A percentile compares a stretch with the other conserved stretches of the same genome.
Evolutionary conservation across 2,888 invertebrate species (phyloP).

Genomic region (Zygothrica quintamaculata): DNA sequence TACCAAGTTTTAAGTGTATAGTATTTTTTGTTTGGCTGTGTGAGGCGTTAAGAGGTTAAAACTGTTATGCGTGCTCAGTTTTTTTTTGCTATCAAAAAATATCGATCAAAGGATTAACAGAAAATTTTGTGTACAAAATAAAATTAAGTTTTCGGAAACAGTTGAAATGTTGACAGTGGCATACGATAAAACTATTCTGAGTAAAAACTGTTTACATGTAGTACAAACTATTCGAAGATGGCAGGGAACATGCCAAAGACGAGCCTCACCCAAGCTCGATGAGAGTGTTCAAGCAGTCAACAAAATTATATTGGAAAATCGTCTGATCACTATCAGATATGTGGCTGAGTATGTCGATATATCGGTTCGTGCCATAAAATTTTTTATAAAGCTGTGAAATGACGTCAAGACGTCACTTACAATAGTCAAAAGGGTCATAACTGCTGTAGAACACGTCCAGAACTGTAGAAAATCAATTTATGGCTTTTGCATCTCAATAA

Average conservation of each 20-base stretch:
- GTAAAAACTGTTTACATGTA: conserved; percentile 7
- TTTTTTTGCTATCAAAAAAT: not conserved
- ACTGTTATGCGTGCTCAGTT: too few species aligned
- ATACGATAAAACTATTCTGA: conserved; percentile 6
- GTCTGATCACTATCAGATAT: conserved; percentile 23
- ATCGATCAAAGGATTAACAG: conserved; percentile 4
- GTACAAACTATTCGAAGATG: conserved; percentile 6
- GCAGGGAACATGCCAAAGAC: conserved; percentile 3
- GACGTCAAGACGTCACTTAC: too few species aligned
- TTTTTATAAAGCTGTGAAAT: conserved; percentile 16
- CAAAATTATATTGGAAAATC: conserved; percentile 25
- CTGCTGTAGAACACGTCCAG: conserved; percentile 14
- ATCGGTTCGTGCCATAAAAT: conserved; percentile 30
- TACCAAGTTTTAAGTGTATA: too few species aligned
- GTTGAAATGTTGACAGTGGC: conserved; percentile 6
- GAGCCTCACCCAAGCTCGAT: conserved; percentile 3
- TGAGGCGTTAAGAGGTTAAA: too few species aligned
- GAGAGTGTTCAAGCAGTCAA: conserved; percentile 36
- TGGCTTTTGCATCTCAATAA: too few species aligned
- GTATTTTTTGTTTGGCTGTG: too few species aligned
- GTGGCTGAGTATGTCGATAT: conserved; percentile 20
- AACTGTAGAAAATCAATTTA: too few species aligned
- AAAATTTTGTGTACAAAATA: conserved; percentile 6
- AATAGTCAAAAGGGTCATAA: too few species aligned
- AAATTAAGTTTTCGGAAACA: conserved; percentile 7